Base-by-base conservation (phyloP, 2,888 invertebrate species). In the Tanypteryx hageni region DNA sequence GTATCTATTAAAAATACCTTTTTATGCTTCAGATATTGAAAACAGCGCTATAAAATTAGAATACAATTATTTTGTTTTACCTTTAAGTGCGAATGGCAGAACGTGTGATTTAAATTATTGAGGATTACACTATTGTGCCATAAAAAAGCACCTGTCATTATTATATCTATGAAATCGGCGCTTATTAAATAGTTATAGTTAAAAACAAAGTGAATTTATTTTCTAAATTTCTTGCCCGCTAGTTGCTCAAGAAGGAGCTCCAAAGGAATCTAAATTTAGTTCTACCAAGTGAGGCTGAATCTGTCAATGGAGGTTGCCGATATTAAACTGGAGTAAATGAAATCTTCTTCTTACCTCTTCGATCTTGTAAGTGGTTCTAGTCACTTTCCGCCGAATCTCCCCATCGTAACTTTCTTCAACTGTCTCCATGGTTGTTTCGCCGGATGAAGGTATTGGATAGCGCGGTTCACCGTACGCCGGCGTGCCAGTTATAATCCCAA, bases 331-430 rank as follows among this genome's bases (percentile, higher is more conserved):
- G 68, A 92, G 13, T 68, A 81, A 58, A 82, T 61, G 1, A 82
- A 61, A 92, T 86, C 57, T 58, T 82, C 86, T 92, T 95, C 96
- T 96, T 96, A 97, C 97, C 96, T 97, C 97, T 96, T 97, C 96
- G 95, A 97, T 97, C 96, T 96, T 97, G 95, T 96, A 96, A 95
- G 96, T 97, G 95, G 96, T 97, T 95, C 96, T 96, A 95, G 97
- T 96, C 95, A 96, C 96, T 95, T 97, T 97, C 95, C 97, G 96
- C 95, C 96, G 96, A 95, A 97, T 96, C 95, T 96, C 96, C 95
- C 96, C 96, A 95, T 97, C 97, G 96, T 96, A 97, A 94, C 96
- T 95, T 95, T 97, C 97, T 95, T 97, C 97, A 95, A 97, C 96
- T 94, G 97, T 97, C 95, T 96, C 96, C 96, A 96, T 96, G 96